Evolutionary conservation across 2,113 vertebrate species (phyloP).

Genomic region (Ammodramus savannarum): DNA sequence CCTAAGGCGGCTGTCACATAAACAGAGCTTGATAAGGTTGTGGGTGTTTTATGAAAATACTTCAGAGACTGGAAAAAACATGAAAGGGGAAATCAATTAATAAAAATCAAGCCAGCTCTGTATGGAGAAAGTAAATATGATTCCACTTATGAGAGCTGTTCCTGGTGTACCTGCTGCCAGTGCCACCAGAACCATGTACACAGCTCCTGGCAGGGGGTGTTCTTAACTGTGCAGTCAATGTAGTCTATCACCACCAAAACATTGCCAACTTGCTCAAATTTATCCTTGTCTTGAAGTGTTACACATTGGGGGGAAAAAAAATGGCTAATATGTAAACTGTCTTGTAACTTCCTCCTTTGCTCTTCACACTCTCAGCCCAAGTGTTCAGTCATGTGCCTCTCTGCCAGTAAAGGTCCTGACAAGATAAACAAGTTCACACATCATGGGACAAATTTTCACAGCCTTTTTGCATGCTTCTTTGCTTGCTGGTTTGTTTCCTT

Average conservation of each 20-base stretch:
- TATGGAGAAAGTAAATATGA: neutral
- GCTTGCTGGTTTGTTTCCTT: neutral
- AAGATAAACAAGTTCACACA: neutral
- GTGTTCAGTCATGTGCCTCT: neutral
- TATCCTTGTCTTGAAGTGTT: neutral
- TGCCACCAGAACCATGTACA: neutral
- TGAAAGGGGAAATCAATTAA: neutral
- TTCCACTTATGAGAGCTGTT: neutral
- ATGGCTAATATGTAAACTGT: neutral
- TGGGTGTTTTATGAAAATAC: neutral
- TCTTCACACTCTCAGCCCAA: neutral
- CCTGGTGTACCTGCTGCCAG: rapidly evolving
- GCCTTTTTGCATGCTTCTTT: neutral
- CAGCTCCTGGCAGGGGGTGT: neutral
- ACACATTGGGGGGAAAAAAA: rapidly evolving
- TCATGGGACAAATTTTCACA: neutral
- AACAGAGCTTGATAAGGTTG: neutral
- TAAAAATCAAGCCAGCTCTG: neutral
- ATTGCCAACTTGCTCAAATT: neutral
- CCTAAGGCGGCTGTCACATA: neutral
- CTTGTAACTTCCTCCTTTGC: neutral
- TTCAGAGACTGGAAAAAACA: neutral
- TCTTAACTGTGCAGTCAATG: neutral
- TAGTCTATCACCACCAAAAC: neutral
- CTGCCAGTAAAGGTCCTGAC: neutral